Evolutionary conservation across 2,888 invertebrate species (phyloP).

Genomic region (Glyphotaelius pellucidus): DNA sequence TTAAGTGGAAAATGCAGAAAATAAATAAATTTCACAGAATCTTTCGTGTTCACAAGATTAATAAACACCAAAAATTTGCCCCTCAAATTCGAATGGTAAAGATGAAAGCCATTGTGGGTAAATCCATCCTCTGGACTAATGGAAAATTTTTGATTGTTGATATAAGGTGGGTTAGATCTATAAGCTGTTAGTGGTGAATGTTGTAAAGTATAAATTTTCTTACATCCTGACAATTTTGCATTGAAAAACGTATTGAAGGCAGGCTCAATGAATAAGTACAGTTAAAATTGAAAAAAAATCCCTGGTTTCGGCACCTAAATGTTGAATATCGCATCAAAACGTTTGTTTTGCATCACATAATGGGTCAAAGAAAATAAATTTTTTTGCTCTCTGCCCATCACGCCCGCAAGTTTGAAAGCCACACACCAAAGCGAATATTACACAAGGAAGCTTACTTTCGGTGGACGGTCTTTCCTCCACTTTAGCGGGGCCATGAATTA

Average conservation of each 20-base stretch:
- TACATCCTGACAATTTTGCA: not conserved
- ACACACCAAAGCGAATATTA: too few relatives aligned
- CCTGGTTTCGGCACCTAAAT: too few relatives aligned
- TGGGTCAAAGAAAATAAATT: too few relatives aligned
- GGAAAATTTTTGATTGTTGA: not conserved
- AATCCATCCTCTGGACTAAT: not conserved
- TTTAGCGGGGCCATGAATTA: too few relatives aligned
- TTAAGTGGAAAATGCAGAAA: not conserved
- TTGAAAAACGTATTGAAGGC: not conserved
- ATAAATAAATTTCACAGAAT: conserved; percentile 12
- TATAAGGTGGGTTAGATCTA: not conserved
- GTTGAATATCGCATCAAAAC: too few relatives aligned
- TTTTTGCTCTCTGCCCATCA: too few relatives aligned
- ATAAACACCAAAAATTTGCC: conserved; percentile 27
- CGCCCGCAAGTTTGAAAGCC: too few relatives aligned
- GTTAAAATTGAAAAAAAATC: too few relatives aligned
- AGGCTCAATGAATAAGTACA: not conserved
- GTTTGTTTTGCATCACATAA: too few relatives aligned
- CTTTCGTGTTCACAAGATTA: not conserved
- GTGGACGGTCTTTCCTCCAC: too few relatives aligned
- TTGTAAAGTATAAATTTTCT: not conserved
- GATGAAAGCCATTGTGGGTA: conserved; percentile 2
- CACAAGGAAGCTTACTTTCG: too few relatives aligned
- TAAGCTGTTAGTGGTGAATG: not conserved
- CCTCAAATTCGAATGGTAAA: not conserved